phyloP scores from a whole-genome alignment of 2,797 vertebrate genomes.

The Clarias platycephalus region DNA sequence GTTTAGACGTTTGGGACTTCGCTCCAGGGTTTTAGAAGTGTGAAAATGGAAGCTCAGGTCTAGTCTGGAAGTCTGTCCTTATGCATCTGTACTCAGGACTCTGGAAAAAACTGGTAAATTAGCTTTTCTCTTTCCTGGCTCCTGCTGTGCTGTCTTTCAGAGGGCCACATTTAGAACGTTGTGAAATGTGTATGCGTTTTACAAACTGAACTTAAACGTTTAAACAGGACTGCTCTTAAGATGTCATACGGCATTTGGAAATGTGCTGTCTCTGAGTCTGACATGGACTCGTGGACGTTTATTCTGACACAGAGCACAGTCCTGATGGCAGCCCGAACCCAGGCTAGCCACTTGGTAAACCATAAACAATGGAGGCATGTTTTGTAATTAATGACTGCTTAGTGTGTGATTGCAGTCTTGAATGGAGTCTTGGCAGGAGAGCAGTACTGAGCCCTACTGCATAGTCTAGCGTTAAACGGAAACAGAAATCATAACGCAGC shows the following conservation, averaged over 20 bases:
- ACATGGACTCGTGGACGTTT: not conserved
- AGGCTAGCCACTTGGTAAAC: not conserved
- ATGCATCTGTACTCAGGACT: not conserved
- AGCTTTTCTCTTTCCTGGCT: not conserved
- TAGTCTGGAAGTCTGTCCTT: not conserved
- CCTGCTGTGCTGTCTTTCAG: not conserved
- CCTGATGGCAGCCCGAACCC: not conserved
- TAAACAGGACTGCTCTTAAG: not conserved
- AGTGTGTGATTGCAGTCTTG: not conserved
- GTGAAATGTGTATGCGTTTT: not conserved
- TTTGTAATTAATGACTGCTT: not conserved
- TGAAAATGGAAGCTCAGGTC: not conserved
- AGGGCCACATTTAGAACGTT: not conserved
- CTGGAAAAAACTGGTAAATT: not conserved
- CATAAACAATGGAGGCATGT: not conserved
- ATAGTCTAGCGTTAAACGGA: not conserved
- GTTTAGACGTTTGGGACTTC: too few relatives aligned
- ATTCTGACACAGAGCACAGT: not conserved
- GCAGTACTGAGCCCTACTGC: not conserved
- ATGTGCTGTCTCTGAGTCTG: not conserved
- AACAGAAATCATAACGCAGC: not conserved
- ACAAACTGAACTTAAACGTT: not conserved
- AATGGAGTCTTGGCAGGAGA: not conserved
- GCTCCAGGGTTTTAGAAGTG: not conserved
- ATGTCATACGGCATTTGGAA: not conserved